Base-by-base conservation (phyloP, 2,888 invertebrate genomes). In the Lissocephala sabroskyi region DNA sequence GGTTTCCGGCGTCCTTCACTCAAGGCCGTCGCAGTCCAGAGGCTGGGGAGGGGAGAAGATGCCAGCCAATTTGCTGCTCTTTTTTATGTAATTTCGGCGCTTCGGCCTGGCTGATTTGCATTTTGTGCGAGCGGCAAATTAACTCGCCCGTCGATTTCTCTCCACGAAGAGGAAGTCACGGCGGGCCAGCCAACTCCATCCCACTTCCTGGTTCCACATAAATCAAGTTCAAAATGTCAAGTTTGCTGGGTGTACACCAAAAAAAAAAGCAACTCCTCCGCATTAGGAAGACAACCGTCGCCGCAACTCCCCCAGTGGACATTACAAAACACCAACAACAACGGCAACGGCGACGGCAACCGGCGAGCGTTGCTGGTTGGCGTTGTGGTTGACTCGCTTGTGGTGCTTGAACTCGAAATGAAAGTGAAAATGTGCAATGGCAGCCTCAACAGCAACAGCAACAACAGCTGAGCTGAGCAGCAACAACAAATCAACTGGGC, bases 341-440 rank as follows among this genome's bases (percentile, higher is more conserved):
- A 41, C 40, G 42, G 29, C 56, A 35, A 23, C 39, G 41, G 16
- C 50, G 49, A 39, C 41, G 29, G 33, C 51, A 47, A 44, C 45
- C 10, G 10, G 3, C 1, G 4, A 9, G 5, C 16, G 13, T 13
- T 16, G 3, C 14, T 17, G 13, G 16, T 5, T 45, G 40, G 23
- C 30, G 37, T 52, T 39, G 13, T 50, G 51, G 58, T 40, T 56
- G 56, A 4, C 49, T 43, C 45, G 45, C 54, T 59, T 59, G 60
- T 78, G 80, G 76, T 79, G 77, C 70, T 79, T 73, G 77, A 73
- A 74, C 73, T 66, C 73, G 51, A 76, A 76, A 62, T 73, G 80
- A 80, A 80, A 80, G 80, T 81, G 81, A 81, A 80, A 76, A 68
- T 54, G 45, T 58, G 60, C 60, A 42, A 4, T 33, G 13, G 14